Evolutionary conservation across 2,888 invertebrate genomes (phyloP), one percentile per base, ranked within the genome.

Genomic region (Halictus quadricinctus): DNA sequence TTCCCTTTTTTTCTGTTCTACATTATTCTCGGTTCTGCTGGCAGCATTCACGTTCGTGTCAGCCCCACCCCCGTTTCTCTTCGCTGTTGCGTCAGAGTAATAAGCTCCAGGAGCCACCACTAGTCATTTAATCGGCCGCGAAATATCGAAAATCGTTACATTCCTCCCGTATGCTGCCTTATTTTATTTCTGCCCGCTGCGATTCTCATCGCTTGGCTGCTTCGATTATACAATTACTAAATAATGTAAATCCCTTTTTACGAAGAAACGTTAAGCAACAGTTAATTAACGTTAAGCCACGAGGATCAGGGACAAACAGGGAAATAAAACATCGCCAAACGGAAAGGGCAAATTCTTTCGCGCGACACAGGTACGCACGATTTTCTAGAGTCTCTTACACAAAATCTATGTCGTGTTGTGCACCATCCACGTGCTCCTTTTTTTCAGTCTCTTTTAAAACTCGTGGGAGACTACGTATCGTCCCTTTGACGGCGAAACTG

Each of bases 131-230:
- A 86, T 84, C 86, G 69, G 77, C 74, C 70, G 54, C 81, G 77
- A 81, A 75, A 77, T 84, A 86, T 81, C 86, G 86, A 84, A 86
- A 86, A 86, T 84, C 86, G 86, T 86, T 86, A 84, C 75, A 66
- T 64, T 60, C 66, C 60, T 48, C 41, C 13, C n/a, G 75, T 54
- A 25, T 25, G 73, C 48, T 60, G 73, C 41, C 18, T 25, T 60
- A 83, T 85, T 69, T 70, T 72, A 74, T 79, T 75, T 69, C 60
- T 29, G 36, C 41, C 15, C 13, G 60, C 8, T n/a, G n/a, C n/a
- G 50, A 18, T 29, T 29, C 0, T 29, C 29, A 50, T 48, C 18
- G 50, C 18, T 6, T 50, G 18, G 18, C 18, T 18, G 18, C 48
- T 18, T 18, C 50, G 48, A 48, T 48, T 48, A 48, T 48, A 48